These are phyloP conservation scores for Bubalus kerabau DNA, from an alignment of 2,113 vertebrate species.

Conservation along the genomic window DNA sequence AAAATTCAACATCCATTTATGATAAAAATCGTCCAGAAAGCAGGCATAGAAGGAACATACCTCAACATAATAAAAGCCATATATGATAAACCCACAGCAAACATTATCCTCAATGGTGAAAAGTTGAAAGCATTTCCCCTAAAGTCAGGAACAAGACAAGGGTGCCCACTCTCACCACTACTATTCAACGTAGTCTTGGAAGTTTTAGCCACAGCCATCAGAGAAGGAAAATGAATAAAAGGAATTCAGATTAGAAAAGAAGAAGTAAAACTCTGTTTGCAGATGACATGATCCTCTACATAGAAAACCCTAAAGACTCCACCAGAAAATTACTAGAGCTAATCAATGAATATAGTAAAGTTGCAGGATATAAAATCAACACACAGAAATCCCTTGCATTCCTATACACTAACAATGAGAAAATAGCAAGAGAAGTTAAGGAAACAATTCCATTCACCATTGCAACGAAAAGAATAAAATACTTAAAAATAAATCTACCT, in stretches of 20 bases:
- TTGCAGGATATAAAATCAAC: not conserved
- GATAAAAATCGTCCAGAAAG: too few species aligned
- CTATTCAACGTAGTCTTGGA: not conserved
- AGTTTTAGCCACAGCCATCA: not conserved
- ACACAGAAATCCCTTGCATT: not conserved
- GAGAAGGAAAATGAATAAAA: not conserved
- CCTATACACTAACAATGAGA: too few species aligned
- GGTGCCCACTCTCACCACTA: not conserved
- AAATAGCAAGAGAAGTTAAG: too few species aligned
- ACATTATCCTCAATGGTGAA: not conserved
- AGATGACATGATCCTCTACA: not conserved
- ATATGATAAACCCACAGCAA: not conserved
- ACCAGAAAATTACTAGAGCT: not conserved
- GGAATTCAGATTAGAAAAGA: not conserved
- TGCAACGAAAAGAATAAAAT: too few species aligned
- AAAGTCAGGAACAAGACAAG: not conserved
- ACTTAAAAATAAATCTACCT: too few species aligned
- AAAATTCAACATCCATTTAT: too few species aligned
- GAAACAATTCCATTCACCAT: too few species aligned
- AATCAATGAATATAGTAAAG: not conserved
- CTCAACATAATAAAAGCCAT: not conserved
- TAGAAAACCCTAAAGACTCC: not conserved
- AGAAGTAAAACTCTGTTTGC: not conserved
- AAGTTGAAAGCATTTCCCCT: not conserved
- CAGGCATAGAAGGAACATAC: too few species aligned